phyloP scores from a whole-genome alignment of 2,113 vertebrate species.

The Meleagris gallopavo region DNA sequence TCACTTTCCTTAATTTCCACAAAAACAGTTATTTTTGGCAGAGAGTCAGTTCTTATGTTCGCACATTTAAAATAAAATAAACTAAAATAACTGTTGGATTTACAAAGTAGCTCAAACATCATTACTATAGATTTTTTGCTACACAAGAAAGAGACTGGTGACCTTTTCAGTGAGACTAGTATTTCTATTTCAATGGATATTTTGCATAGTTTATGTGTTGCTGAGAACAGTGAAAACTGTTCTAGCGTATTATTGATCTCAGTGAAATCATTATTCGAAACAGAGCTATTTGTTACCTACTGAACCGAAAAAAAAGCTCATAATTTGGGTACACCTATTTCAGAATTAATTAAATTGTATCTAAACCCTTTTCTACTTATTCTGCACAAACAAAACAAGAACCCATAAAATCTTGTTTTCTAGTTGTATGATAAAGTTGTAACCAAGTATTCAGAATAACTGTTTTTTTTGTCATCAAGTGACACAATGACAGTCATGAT shows the following conservation, averaged over 20 bases:
- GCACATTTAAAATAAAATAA: background rate
- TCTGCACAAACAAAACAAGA: background rate
- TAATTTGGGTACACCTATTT: background rate
- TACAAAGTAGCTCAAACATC: background rate
- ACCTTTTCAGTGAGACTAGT: background rate
- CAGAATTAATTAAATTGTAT: background rate
- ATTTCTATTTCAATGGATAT: background rate
- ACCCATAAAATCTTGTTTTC: background rate
- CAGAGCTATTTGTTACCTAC: background rate
- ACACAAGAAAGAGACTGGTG: background rate
- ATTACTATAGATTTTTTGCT: background rate
- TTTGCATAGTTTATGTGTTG: background rate
- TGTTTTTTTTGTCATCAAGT: background rate
- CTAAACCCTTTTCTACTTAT: background rate
- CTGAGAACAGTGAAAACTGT: background rate
- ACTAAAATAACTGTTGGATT: background rate
- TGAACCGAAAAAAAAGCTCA: background rate
- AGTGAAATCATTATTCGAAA: background rate
- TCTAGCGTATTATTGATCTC: background rate
- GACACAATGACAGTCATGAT: background rate
- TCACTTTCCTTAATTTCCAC: background rate
- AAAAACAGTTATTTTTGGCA: background rate
- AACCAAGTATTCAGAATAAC: background rate
- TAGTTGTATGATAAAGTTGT: background rate
- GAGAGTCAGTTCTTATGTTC: background rate